phyloP scores from a whole-genome alignment of 2,888 invertebrate species.

The Brachyopa scutellaris region DNA sequence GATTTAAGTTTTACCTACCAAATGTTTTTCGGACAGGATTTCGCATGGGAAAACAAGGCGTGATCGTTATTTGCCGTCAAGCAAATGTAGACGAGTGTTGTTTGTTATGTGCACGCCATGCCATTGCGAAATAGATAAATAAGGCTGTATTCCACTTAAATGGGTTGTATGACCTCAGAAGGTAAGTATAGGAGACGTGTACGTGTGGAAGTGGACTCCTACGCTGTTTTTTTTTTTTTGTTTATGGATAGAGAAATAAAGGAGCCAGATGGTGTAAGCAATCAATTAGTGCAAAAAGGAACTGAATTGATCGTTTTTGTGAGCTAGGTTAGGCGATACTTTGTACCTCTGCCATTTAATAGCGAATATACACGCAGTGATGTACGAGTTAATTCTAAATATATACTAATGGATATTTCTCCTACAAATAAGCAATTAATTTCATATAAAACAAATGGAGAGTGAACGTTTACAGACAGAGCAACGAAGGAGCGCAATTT shows the following conservation, averaged over 20 bases:
- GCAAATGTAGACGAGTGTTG: neutral
- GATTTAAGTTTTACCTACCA: conserved; percentile 10
- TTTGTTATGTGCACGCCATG: conserved; percentile 37
- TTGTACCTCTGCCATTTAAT: no score
- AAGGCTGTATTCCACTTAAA: conserved; percentile 59
- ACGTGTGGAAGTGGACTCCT: conserved; percentile 37
- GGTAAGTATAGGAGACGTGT: neutral
- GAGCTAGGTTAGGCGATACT: neutral
- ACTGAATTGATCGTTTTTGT: conserved; percentile 23
- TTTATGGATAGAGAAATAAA: conserved; percentile 30
- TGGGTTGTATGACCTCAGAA: conserved; percentile 20
- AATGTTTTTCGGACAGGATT: conserved; percentile 8
- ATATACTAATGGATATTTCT: no score
- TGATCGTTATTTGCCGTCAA: conserved; percentile 11
- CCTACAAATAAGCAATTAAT: no score
- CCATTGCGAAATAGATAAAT: conserved; percentile 30
- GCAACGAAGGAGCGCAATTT: no score
- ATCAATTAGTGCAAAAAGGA: conserved; percentile 31
- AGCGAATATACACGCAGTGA: no score
- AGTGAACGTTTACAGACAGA: no score
- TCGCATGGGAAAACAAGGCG: conserved; percentile 22
- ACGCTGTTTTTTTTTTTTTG: conserved; percentile 30
- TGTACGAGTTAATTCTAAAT: no score
- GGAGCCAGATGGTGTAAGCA: conserved; percentile 47
- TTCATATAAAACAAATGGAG: no score